Percentiles rank a stretch among this genome's conserved stretches.
Conservation (phyloP, 2,113 vertebrate species). For the Pseudois nayaur region DNA sequence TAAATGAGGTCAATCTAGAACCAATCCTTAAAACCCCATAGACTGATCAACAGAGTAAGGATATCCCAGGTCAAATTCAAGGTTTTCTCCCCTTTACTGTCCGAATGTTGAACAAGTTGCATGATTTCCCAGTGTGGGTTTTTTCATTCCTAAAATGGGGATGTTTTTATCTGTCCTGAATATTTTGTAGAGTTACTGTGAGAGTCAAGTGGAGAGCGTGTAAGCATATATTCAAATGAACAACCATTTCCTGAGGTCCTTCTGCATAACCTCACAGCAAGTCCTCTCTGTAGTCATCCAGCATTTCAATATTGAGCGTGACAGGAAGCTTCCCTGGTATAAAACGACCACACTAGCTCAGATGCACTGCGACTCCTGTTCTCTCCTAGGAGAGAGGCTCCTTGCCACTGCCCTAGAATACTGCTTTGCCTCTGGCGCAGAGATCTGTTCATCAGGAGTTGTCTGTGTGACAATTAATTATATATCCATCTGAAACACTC, state of each 20-base stretch:
- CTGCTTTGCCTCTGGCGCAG: not conserved
- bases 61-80: not conserved
- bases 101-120: not conserved
- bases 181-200: not conserved
- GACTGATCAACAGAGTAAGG: not conserved
- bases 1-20: not conserved
- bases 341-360: not conserved
- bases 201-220: not conserved
- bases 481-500: constrained; percentile 45
- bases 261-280: not conserved
- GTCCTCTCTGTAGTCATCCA: not conserved
- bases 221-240: not conserved
- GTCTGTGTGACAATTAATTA: constrained; percentile 8
- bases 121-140: not conserved
- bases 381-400: too few species aligned
- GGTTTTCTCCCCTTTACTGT: not conserved
- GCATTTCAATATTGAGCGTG: not conserved
- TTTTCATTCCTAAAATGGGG: not conserved
- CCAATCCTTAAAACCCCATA: not conserved
- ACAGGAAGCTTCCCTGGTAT: not conserved
- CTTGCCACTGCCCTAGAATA: not conserved
- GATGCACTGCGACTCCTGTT: not conserved
- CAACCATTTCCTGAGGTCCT: not conserved
- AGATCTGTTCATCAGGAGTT: constrained; percentile 38
- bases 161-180: not conserved